Evolutionary conservation across 2,797 vertebrate species (phyloP).

Genomic region (Bradypodion pumilum): DNA sequence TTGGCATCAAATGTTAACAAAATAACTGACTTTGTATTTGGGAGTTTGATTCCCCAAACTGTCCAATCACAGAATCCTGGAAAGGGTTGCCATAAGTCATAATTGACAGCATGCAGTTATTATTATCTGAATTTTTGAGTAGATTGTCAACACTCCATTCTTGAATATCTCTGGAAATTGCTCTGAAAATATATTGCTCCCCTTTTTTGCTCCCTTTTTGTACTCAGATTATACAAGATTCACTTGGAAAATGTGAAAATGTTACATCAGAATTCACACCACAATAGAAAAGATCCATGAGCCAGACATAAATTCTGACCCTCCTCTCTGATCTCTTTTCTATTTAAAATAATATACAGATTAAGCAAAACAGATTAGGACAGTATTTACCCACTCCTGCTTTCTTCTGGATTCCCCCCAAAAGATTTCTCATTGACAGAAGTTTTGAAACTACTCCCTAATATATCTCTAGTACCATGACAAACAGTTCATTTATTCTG

Average conservation of each 20-base stretch:
- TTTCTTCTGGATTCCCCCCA: too few species aligned
- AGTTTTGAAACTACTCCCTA: not conserved
- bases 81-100: too few species aligned
- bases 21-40: not conserved
- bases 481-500: not conserved
- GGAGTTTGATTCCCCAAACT: too few species aligned
- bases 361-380: not conserved
- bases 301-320: not conserved
- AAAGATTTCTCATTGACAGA: not conserved
- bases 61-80: too few species aligned
- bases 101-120: too few species aligned
- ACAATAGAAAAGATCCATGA: not conserved
- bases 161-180: not conserved
- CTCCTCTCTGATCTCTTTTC: not conserved
- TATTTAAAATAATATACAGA: not conserved
- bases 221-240: not conserved
- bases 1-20: not conserved
- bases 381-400: not conserved
- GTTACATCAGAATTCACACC: not conserved
- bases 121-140: not conserved
- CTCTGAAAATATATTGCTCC: not conserved
- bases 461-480: not conserved
- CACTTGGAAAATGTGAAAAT: not conserved
- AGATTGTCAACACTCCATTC: not conserved
- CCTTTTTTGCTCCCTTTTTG: not conserved